These are phyloP conservation scores for Scomber colias DNA, from an alignment of 2,113 vertebrate genomes.

Conservation along the genomic window DNA sequence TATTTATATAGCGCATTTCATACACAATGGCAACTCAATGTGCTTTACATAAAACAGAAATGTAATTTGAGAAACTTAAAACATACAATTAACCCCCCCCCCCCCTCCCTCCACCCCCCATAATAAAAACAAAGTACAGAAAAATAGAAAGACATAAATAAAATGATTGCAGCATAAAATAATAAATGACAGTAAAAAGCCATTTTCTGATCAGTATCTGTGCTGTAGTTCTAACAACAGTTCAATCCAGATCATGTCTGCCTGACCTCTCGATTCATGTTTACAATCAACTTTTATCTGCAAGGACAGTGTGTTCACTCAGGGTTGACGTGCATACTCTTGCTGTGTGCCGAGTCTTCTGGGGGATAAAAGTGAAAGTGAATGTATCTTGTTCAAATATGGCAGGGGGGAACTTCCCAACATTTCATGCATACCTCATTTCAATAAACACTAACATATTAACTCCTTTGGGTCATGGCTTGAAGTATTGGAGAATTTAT, in stretches of 20 bases:
- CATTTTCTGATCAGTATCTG: neutral
- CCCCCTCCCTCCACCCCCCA: too few relatives aligned
- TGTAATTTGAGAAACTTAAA: too few relatives aligned
- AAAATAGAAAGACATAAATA: too few relatives aligned
- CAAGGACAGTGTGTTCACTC: neutral
- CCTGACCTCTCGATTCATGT: neutral
- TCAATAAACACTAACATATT: neutral
- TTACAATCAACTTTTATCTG: neutral
- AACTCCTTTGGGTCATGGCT: neutral
- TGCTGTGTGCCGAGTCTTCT: neutral
- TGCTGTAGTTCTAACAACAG: neutral
- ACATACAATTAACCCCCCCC: too few relatives aligned
- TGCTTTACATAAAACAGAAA: too few relatives aligned
- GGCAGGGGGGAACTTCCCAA: neutral
- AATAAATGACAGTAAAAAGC: too few relatives aligned
- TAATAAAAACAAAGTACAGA: too few relatives aligned
- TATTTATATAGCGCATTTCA: too few relatives aligned
- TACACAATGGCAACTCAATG: too few relatives aligned
- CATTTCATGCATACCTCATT: neutral
- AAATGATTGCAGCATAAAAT: too few relatives aligned
- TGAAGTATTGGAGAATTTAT: accelerated
- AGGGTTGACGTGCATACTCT: neutral
- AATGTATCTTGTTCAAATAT: neutral
- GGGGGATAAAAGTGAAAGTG: slow-evolving; percentile 13
- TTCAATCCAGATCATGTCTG: neutral